These are phyloP conservation scores for Ceramica pisi DNA, from an alignment of 2,888 invertebrate species.

Conservation along the genomic window DNA sequence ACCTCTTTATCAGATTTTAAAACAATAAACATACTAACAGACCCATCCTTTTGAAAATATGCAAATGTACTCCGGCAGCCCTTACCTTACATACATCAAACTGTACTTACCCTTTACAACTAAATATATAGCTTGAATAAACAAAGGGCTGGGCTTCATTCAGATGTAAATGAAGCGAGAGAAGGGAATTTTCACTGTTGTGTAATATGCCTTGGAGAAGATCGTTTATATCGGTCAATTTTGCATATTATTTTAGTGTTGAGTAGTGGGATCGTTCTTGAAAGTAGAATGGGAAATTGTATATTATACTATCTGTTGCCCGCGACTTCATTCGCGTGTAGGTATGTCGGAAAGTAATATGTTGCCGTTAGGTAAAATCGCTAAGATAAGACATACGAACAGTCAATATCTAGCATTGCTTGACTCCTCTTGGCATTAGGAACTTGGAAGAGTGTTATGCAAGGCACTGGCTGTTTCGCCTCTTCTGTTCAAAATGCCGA, in stretches of 20 bases:
- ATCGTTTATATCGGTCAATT: constrained; percentile 31
- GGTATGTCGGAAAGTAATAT: too few relatives aligned
- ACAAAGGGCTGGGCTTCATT: constrained; percentile 66
- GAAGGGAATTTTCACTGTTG: constrained; percentile 55
- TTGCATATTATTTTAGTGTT: constrained; percentile 42
- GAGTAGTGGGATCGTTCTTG: constrained; percentile 14
- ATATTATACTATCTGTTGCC: too few relatives aligned
- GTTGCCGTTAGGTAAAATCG: too few relatives aligned
- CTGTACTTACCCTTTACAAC: constrained; percentile 40
- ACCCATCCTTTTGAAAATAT: constrained; percentile 46
- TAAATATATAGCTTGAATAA: constrained; percentile 62
- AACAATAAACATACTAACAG: constrained; percentile 22
- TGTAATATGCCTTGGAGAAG: constrained; percentile 43
- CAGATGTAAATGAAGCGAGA: constrained; percentile 67
- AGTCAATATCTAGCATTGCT: too few relatives aligned
- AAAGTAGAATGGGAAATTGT: background rate
- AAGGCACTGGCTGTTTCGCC: too few relatives aligned
- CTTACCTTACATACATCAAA: constrained; percentile 56
- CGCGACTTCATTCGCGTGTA: too few relatives aligned
- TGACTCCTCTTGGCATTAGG: too few relatives aligned
- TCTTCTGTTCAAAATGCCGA: too few relatives aligned
- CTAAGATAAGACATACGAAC: too few relatives aligned
- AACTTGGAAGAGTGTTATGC: too few relatives aligned
- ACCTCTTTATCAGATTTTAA: constrained; percentile 30
- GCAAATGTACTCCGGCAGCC: constrained; percentile 41